Conservation (phyloP, 2,113 vertebrate genomes). For the Tichodroma muraria region DNA sequence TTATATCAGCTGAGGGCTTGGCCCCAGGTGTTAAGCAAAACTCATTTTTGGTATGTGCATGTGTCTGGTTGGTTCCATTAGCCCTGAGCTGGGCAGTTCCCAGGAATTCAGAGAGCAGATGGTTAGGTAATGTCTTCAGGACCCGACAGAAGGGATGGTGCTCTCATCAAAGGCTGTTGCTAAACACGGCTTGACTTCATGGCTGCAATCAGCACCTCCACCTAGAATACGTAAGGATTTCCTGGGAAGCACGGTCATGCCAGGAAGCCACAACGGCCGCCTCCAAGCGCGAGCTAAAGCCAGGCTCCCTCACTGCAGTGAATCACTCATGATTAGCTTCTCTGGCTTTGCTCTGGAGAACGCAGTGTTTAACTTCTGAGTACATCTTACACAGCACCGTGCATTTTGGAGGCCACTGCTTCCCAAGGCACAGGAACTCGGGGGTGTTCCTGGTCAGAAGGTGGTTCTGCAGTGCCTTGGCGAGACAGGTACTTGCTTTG, state of each 20-base stretch:
- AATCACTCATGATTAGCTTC: background rate
- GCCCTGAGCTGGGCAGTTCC: background rate
- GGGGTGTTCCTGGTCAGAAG: background rate
- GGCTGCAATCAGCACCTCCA: background rate
- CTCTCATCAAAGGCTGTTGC: background rate
- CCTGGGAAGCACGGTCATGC: background rate
- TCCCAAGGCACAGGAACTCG: background rate
- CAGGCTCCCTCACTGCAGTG: background rate
- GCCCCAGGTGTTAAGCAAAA: background rate
- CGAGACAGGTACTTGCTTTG: background rate
- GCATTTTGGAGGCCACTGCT: background rate
- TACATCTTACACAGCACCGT: rapidly evolving
- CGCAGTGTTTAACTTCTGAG: rapidly evolving
- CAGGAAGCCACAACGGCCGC: rapidly evolving
- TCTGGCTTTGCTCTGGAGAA: background rate
- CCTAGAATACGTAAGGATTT: background rate
- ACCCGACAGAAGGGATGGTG: background rate
- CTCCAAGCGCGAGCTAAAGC: background rate
- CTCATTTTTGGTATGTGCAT: background rate
- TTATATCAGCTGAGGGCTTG: slow-evolving; percentile 5
- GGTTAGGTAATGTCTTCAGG: slow-evolving; percentile 26
- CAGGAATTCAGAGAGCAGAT: background rate
- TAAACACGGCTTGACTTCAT: background rate
- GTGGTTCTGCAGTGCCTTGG: background rate
- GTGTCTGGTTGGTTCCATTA: background rate